phyloP scores from a whole-genome alignment of 2,797 vertebrate species.

The Clangula hyemalis region DNA sequence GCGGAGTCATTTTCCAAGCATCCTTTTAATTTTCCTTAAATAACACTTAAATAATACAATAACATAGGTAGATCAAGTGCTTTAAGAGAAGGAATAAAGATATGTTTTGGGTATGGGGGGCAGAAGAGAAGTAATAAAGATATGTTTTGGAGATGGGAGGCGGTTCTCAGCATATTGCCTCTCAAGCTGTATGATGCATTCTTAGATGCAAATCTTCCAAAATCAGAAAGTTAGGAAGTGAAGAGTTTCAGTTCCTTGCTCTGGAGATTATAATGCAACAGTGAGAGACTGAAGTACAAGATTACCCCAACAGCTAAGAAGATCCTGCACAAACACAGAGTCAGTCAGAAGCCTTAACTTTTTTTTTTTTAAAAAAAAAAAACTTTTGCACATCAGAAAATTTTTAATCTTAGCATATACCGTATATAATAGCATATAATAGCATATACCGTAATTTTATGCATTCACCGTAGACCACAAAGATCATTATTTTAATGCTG shows the following conservation, averaged over 20 bases:
- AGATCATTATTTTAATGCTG: background rate
- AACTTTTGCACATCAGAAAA: background rate
- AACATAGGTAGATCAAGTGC: background rate
- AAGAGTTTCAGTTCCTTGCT: background rate
- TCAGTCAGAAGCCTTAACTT: background rate
- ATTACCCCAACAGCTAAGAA: background rate
- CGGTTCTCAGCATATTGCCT: background rate
- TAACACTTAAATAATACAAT: no score
- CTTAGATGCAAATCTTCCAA: background rate
- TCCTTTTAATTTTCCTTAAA: background rate
- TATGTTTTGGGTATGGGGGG: rapidly evolving
- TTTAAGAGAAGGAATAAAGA: background rate
- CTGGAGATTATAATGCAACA: background rate
- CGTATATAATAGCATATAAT: no score
- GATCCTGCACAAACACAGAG: background rate
- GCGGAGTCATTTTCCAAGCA: background rate
- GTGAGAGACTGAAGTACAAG: background rate
- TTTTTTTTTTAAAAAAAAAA: background rate
- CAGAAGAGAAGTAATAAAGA: background rate
- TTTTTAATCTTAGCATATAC: background rate
- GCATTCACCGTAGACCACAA: background rate
- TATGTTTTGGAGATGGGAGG: rapidly evolving
- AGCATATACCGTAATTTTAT: background rate
- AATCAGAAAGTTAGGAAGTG: background rate
- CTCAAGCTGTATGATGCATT: background rate